Conservation (phyloP, 2,113 vertebrate genomes). For the Nothoprocta pentlandii region DNA sequence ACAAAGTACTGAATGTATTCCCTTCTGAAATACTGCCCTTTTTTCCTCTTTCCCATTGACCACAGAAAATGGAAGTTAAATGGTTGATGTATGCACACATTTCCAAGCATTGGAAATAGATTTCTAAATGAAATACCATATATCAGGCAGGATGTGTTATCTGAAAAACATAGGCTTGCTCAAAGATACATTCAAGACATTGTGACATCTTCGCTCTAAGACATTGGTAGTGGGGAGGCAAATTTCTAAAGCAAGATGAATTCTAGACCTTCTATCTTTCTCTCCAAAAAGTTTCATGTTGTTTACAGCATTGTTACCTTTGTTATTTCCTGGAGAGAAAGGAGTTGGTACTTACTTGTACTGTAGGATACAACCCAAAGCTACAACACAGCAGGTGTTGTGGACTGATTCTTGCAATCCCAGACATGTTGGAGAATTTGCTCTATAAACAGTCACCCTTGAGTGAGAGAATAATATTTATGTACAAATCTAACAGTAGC, state of each 20-base stretch:
- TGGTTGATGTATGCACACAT: not conserved
- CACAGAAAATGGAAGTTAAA: not conserved
- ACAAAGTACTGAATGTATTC: not conserved
- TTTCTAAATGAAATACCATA: not conserved
- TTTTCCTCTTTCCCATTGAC: not conserved
- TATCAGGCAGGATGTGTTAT: not conserved
- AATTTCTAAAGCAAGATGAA: not conserved
- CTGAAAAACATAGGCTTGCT: not conserved
- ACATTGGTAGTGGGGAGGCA: not conserved
- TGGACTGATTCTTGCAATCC: too few relatives aligned
- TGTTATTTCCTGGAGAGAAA: not conserved
- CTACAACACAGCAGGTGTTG: not conserved
- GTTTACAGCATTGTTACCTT: not conserved
- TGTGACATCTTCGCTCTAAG: not conserved
- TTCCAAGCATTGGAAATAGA: not conserved
- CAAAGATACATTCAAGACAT: not conserved
- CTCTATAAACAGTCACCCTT: not conserved
- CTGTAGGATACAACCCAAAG: not conserved
- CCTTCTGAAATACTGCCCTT: not conserved
- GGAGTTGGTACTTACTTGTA: not conserved
- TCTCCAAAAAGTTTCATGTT: not conserved
- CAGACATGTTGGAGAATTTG: not conserved
- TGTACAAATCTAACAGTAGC: not conserved
- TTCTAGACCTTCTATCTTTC: not conserved
- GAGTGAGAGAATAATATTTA: not conserved